phyloP scores from a whole-genome alignment of 2,888 invertebrate species.

The Pachydiplax longipennis region DNA sequence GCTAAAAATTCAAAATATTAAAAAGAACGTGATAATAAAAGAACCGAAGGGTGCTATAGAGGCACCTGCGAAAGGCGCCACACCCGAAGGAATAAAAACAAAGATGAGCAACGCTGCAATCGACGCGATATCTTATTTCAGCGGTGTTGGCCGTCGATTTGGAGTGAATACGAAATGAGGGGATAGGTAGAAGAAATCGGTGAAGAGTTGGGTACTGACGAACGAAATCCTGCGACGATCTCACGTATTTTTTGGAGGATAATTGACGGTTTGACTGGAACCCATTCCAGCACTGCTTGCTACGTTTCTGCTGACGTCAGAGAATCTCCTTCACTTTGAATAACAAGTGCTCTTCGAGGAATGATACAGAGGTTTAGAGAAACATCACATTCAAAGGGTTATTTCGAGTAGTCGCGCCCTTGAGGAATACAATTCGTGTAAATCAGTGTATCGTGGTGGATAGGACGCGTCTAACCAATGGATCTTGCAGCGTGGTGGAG shows the following conservation, averaged over 20 bases:
- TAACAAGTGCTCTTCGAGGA: too few species aligned
- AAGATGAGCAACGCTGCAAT: not conserved
- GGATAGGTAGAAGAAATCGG: not conserved
- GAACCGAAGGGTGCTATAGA: not conserved
- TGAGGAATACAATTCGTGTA: too few species aligned
- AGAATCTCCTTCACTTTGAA: too few species aligned
- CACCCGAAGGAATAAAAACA: not conserved
- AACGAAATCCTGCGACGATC: not conserved
- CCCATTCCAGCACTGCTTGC: too few species aligned
- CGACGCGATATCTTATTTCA: not conserved
- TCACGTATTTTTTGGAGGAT: not conserved
- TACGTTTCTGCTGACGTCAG: too few species aligned
- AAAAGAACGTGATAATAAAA: not conserved
- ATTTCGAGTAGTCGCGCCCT: too few species aligned
- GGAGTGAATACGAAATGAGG: not conserved
- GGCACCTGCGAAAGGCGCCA: not conserved
- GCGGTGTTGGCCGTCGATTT: not conserved
- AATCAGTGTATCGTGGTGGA: too few species aligned
- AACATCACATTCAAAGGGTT: too few species aligned
- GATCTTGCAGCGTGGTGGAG: too few species aligned
- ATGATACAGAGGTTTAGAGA: too few species aligned
- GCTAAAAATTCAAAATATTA: not conserved
- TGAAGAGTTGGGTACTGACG: not conserved
- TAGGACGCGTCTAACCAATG: too few species aligned
- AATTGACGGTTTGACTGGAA: too few species aligned